Base-by-base conservation (phyloP, 2,113 vertebrate species). In the Micronisus gabar region DNA sequence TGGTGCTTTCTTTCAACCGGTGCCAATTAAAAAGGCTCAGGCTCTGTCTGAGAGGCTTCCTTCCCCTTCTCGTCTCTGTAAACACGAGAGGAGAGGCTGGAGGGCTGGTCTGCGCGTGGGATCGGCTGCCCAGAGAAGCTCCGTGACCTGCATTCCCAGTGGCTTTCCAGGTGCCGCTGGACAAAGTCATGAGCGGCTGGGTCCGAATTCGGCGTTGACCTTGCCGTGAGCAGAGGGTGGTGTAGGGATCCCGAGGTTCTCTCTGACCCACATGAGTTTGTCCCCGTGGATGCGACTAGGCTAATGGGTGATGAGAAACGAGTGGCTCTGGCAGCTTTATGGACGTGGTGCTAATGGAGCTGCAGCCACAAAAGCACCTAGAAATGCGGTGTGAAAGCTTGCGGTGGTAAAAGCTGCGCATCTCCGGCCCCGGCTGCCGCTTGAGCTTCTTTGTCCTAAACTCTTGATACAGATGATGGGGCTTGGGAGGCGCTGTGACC, bases 1-100 rank as follows among this genome's bases (percentile, higher is more conserved):
- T 97, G 76, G 11, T 10, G 86, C 65, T 68, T 72, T 17, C 90
- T 93, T 91, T 82, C 88, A 93, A 10, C 38, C 22, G 3, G 14
- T 79, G 91, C 94, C 96, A 95, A 96, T 96, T 96, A 97, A 58
- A 95, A 97, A 82, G 90, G 75, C 88, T 96, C 90, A 10, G 88
- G 80, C 92, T 88, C 75, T 81, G 94, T 84, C 89, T 91, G 91
- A 74, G 94, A 88, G 56, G 80, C 45, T 81, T 86, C 79, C 66
- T 62, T 79, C 65, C 43, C 70, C n/a, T 84, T 27, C 58, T 72
- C 1, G 1, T 58, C 52, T 65, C 76, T 0, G 47, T 80, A 50
- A 96, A 88, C 79, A 82, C 1, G 0, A 66, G 68, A 32, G 76
- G 34, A 70, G 43, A 71, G 86, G 70, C 88, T 34, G 56, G 41